Conservation (phyloP, 2,113 vertebrate genomes). For the Candoia aspera region DNA sequence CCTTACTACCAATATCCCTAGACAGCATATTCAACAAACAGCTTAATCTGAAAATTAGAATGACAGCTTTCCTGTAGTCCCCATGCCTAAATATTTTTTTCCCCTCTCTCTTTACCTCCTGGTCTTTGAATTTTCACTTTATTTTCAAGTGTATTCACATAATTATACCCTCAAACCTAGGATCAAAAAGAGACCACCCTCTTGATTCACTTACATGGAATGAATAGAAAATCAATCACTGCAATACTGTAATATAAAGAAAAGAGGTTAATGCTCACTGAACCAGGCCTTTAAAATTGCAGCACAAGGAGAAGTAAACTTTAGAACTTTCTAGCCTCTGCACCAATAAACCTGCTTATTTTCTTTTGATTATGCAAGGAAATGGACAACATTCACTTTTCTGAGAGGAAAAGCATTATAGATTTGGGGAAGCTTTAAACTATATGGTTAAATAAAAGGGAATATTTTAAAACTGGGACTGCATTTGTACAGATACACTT, state of each 20-base stretch:
- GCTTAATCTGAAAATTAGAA: conserved; percentile 33
- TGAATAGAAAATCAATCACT: not conserved
- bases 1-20: conserved; percentile 4
- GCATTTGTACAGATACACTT: not conserved
- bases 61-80: not conserved
- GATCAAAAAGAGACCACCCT: not conserved
- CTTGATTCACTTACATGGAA: not conserved
- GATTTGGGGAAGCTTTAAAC: not conserved
- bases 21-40: conserved; percentile 14
- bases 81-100: not conserved
- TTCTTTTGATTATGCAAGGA: not conserved
- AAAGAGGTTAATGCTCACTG: not conserved
- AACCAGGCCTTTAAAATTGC: not conserved
- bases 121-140: not conserved
- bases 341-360: not conserved
- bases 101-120: not conserved
- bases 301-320: not conserved
- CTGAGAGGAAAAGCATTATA: not conserved
- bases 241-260: not conserved
- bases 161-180: not conserved
- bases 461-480: not conserved
- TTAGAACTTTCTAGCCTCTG: not conserved
- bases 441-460: not conserved
- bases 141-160: not conserved
- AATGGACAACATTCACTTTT: not conserved